Base-by-base conservation (phyloP, 35 echinoderm and acorn worm species). In the Lytechinus variegatus region DNA sequence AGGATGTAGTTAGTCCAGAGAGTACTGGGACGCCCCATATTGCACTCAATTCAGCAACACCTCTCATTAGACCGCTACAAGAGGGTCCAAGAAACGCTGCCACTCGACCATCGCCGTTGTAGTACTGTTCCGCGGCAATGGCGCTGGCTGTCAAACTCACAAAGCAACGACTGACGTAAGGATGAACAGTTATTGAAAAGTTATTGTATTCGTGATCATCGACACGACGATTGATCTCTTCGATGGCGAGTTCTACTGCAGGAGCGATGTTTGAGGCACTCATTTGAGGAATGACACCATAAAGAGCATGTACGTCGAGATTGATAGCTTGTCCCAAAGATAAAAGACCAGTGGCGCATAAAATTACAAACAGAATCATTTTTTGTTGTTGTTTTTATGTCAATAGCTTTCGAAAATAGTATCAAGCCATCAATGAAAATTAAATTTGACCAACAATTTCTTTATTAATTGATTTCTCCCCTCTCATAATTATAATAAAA, bases 261-360 rank as follows among this genome's bases (percentile, higher is more conserved):
- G 92, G 92, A 10, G 53, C 92, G 13, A 93, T 93, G 92, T 93
- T 93, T 24, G 92, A 33, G 52, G 28, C n/a, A 93, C 92, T 93
- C 92, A 93, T 93, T 28, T 93, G 92, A 27, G 92, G 54, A 28
- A 93, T 93, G 92, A 57, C 54, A 21, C 92, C 92, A 57, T 93
- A 57, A 93, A 93, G 55, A 10, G 55, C 92, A 93, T 93, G 92
- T 14, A 93, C 57, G 27, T 55, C 1, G 57, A 93, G 52, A 27
- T 93, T 54, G 8, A 57, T 24, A 54, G 10, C 52, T 90, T 79
- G 66, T 79, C 16, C 66, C 19, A 79, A 14, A 1, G 66, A 24
- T 24, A 79, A 79, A 79, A 79, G 16, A 79, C 66, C 19, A 79
- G n/a, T 24, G 8, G n/a, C 66, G 66, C n/a, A 24, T 79, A 79